Evolutionary conservation across 2,113 vertebrate genomes (phyloP), one percentile per base, ranked within the genome.

Genomic region (Peromyscus polionotus): DNA sequence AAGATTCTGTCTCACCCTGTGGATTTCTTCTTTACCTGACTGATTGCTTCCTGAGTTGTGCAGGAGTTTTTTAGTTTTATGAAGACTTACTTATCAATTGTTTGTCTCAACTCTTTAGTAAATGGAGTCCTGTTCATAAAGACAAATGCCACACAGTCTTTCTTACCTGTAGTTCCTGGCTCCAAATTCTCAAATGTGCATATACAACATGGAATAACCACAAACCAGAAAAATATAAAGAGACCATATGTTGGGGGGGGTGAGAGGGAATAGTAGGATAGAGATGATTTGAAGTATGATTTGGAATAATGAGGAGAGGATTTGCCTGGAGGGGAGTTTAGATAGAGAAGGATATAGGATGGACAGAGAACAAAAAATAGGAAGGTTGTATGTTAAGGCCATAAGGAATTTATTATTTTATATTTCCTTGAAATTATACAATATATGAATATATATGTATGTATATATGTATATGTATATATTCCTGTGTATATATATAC

Each of bases 301-400:
- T n/a, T 24, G 22, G 51, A 57, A 2, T n/a, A 59, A 81, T n/a
- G n/a, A 4, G 72, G n/a, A 73, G n/a, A 19, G n/a, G 22, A 39
- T 39, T n/a, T 73, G n/a, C 0, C 19, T 39, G 8, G 8, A 20
- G n/a, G 0, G 19, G 3, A 73, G n/a, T 8, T 0, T 42, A 1
- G 20, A 39, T 22, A 1, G 70, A 72, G 70, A 72, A n/a, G 70
- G 36, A 72, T n/a, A 39, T 1, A 39, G 19, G n/a, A 39, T 19
- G n/a, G 72, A 73, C 1, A 22, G 13, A 9, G 72, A 3, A 61
- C n/a, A 42, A 73, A 73, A 24, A 20, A 73, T 42, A 73, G 36
- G 68, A 72, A 72, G 19, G 19, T 73, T 73, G n/a, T 0, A 22
- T 42, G 36, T n/a, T 72, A 72, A 73, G 8, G 72, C 72, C 1